Evolutionary conservation across 1,140 invertebrate genomes (phyloP), one percentile per base, ranked within the genome.

Genomic region (Neelides sp.): DNA sequence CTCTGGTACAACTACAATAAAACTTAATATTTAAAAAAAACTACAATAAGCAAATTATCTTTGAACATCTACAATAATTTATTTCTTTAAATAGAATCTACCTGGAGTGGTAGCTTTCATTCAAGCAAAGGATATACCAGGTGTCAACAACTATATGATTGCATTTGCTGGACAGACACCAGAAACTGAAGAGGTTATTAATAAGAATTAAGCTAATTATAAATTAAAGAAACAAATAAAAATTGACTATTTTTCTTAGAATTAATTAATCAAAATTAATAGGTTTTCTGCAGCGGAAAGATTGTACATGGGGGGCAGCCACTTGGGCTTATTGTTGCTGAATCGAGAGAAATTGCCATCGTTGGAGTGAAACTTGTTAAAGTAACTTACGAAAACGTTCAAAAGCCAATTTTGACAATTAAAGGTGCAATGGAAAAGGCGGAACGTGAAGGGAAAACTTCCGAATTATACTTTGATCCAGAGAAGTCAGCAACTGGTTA

Each of bases 321-420:
- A 0, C 56, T 85, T 12, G 85, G 80, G 0, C 55, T 88, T 1
- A 68, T 90, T 1, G 75, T 79, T 0, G 84, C 82, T 0, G 63
- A 71, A 10, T 76, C 45, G 4, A 68, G 76, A 27, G 66, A 68
- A 20, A 52, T 75, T 27, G 82, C 82, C 1, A 64, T 77, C 1
- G 66, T 73, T 32, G 82, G 80, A 3, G 73, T 77, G 1, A 69
- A 73, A 27, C 64, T 76, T 55, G 78, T 88, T 1, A 73, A 77
- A 62, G 69, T 88, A n/a, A 71, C 69, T 8, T 83, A 86, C 57
- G 60, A 61, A 7, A 68, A 73, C n/a, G 39, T 68, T 0, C 58
- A 64, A 50, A 73, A 74, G 40, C 72, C 77, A 2, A 62, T 83
- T 12, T 52, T 85, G n/a, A 76, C 66, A 1, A 68, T 83, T 7